phyloP scores from a whole-genome alignment of 2,113 vertebrate species.

The Nothobranchius furzeri region DNA sequence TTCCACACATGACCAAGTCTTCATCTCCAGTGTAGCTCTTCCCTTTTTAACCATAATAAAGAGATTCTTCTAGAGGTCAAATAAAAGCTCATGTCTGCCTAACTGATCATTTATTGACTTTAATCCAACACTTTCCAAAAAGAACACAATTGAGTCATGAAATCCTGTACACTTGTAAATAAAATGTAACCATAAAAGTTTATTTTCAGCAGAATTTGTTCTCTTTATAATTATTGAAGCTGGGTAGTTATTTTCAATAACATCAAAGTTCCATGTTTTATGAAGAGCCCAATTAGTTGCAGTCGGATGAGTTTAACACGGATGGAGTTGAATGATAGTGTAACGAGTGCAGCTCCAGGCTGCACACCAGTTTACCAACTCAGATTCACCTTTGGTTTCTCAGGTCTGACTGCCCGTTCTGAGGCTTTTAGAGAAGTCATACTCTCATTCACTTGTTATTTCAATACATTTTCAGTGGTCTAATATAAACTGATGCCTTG shows the following conservation, averaged over 20 bases:
- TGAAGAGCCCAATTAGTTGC: conserved; percentile 25
- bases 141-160: neutral
- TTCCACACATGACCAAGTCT: conserved; percentile 70
- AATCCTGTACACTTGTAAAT: conserved; percentile 17
- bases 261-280: conserved; percentile 10
- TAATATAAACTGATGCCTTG: no score
- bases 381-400: conserved; percentile 25
- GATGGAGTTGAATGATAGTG: conserved; percentile 13
- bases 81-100: conserved; percentile 68
- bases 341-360: conserved; percentile 51
- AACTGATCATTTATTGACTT: conserved; percentile 32
- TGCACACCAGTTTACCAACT: conserved; percentile 36
- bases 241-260: conserved; percentile 1
- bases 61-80: conserved; percentile 59
- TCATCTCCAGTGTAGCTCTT: conserved; percentile 38
- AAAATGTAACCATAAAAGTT: conserved; percentile 1
- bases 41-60: conserved; percentile 55
- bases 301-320: conserved; percentile 12
- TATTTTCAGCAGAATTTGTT: neutral
- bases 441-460: no score
- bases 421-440: no score
- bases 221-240: neutral
- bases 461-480: no score
- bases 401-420: neutral
- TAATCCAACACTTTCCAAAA: neutral